Evolutionary conservation across 2,797 vertebrate species (phyloP).

Genomic region (Epinephelus coioides): DNA sequence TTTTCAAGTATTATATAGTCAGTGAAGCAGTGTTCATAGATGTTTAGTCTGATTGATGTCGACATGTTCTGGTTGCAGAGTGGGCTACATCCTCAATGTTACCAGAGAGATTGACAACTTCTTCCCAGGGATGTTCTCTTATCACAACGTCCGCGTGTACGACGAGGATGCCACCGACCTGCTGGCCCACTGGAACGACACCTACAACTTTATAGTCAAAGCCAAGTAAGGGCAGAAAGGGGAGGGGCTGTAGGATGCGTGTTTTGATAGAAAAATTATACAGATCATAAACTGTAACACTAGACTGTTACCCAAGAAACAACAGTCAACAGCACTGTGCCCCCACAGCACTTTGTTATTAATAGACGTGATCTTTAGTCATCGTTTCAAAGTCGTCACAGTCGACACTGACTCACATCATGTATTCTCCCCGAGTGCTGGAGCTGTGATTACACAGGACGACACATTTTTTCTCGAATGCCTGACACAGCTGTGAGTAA

Average conservation of each 20-base stretch:
- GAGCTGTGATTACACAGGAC: constrained; percentile 10
- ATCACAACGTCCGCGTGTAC: constrained; percentile 95
- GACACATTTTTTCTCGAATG: constrained; percentile 29
- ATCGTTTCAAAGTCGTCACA: constrained; percentile 2
- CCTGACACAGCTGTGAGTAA: constrained; percentile 32
- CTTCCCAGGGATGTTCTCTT: constrained; percentile 93
- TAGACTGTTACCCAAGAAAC: not conserved
- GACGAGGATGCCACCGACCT: constrained; percentile 96
- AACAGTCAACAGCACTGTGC: not conserved
- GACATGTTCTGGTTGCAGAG: constrained; percentile 79
- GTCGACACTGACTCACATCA: constrained; percentile 16
- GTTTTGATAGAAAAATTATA: not conserved
- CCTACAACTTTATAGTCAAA: constrained; percentile 97
- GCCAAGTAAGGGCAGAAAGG: constrained; percentile 89
- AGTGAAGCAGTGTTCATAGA: not conserved
- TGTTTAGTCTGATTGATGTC: not conserved
- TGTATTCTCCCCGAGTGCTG: not conserved
- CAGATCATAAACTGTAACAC: not conserved
- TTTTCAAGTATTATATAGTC: constrained; percentile 6
- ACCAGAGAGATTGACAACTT: constrained; percentile 98
- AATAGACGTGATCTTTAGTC: constrained; percentile 5
- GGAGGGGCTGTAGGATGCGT: too few relatives aligned
- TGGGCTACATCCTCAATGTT: constrained; percentile 96
- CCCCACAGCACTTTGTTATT: constrained; percentile 12
- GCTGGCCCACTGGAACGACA: constrained; percentile 97